Base-by-base conservation (phyloP, 2,113 vertebrate genomes). In the Cricetomys ansorgei region DNA sequence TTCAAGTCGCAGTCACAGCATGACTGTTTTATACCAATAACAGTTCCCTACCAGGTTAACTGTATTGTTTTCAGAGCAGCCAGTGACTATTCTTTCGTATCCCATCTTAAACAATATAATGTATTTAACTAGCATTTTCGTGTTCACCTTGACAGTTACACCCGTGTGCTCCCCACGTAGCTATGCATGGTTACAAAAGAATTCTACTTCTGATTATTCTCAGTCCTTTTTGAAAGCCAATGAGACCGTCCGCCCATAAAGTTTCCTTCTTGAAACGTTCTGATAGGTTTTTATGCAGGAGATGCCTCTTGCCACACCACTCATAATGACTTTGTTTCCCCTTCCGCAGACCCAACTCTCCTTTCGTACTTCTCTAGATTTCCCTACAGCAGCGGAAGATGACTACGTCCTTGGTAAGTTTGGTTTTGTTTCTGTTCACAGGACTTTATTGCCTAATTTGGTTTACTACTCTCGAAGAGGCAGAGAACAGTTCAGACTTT, bases 351-450 rank as follows among this genome's bases (percentile, higher is more conserved):
- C 70, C 53, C 2, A 17, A 43, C 48, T 64, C n/a, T 2, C 0
- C 72, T 73, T 90, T 84, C 43, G 75, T 21, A 50, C 62, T 73
- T 11, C 19, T 89, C 53, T 57, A 43, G 3, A 2, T 34, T 85
- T 91, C 25, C 70, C 62, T 88, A 69, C 95, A 77, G 55, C 80
- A 29, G 65, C 29, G 7, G 94, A 97, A 97, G 88, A 97, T 98
- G 97, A 95, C 29, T 62, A 90, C 72, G n/a, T 64, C 86, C 29
- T 31, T 73, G 96, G 97, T 98, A 81, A 97, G 97, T 96, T 53
- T 88, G 48, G 27, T 48, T 65, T 80, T 84, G n/a, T 92, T 91
- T 91, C n/a, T 76, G 10, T 83, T 80, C 43, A 5, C 13, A 11
- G 81, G n/a, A n/a, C 17, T 94, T 45, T 89, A 11, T 70, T 55